phyloP scores from a whole-genome alignment of 2,113 vertebrate genomes.

The Neotragus pygmaeus region DNA sequence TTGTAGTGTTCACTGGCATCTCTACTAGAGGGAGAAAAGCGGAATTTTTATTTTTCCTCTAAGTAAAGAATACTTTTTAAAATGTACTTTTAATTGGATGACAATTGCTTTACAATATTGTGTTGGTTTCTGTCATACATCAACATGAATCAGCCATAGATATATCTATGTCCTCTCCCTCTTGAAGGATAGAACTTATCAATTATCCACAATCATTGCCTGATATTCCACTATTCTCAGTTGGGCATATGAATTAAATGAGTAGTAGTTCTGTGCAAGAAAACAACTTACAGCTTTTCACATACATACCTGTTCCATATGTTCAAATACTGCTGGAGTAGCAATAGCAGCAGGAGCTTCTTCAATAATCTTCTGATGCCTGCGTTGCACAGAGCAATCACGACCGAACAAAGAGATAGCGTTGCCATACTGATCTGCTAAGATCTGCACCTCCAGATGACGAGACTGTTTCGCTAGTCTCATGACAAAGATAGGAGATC shows the following conservation, averaged over 20 bases:
- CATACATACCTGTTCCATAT: conserved; percentile 92
- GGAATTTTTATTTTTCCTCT: neutral
- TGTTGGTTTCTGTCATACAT: neutral
- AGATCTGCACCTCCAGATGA: conserved; percentile 97
- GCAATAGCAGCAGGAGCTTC: conserved; percentile 97
- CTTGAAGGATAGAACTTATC: neutral
- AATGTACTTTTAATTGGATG: neutral
- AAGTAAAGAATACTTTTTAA: neutral
- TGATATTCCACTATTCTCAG: neutral
- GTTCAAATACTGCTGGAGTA: conserved; percentile 90
- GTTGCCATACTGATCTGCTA: conserved; percentile 96
- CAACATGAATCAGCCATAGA: neutral
- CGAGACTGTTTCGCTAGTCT: conserved; percentile 95
- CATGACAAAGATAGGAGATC: conserved; percentile 98
- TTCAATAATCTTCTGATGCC: conserved; percentile 99
- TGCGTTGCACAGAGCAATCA: conserved; percentile 96
- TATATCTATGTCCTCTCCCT: neutral
- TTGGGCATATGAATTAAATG: neutral
- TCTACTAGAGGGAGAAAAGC: neutral
- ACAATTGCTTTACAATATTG: neutral
- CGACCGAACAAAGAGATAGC: conserved; percentile 98
- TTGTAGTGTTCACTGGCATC: neutral
- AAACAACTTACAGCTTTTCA: neutral
- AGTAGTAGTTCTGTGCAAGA: neutral
- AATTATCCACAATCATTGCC: neutral